Conservation (phyloP, 2,888 invertebrate species). For the Arenicola marina region DNA sequence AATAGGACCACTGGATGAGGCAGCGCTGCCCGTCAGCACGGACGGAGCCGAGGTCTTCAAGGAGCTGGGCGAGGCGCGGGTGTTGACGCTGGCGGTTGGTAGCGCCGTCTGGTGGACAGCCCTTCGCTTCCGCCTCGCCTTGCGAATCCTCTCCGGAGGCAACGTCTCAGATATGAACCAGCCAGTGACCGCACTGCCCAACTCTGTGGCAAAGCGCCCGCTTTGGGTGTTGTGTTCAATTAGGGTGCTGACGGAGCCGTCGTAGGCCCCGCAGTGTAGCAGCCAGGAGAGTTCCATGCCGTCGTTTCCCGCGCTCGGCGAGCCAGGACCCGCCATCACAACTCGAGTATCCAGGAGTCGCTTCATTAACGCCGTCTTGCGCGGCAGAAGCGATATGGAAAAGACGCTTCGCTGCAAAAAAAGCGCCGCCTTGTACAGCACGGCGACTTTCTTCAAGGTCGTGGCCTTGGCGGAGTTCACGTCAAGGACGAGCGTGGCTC, state of each 20-base stretch:
- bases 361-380: background rate
- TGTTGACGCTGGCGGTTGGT: slow-evolving; percentile 14
- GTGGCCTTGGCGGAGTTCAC: slow-evolving; percentile 15
- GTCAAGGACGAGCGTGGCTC: slow-evolving; percentile 19
- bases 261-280: background rate
- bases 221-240: background rate
- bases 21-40: too few relatives aligned
- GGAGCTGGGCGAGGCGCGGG: too few relatives aligned
- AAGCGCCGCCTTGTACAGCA: slow-evolving; percentile 25
- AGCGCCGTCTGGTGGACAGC: slow-evolving; percentile 17
- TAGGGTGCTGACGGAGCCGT: background rate
- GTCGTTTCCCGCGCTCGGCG: background rate
- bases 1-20: too few relatives aligned
- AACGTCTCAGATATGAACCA: background rate
- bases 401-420: slow-evolving; percentile 35
- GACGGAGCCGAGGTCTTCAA: too few relatives aligned
- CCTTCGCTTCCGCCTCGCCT: background rate
- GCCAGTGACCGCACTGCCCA: background rate
- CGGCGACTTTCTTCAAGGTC: slow-evolving; percentile 11
- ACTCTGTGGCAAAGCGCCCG: background rate
- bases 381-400: background rate
- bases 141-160: background rate
- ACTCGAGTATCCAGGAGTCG: background rate
- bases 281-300: background rate
- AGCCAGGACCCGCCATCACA: background rate